A percentile compares a stretch with the other conserved stretches of the same genome.
These are phyloP conservation scores for Alaudala cheleensis DNA, from an alignment of 2,113 vertebrate species.

Conservation along the genomic window DNA sequence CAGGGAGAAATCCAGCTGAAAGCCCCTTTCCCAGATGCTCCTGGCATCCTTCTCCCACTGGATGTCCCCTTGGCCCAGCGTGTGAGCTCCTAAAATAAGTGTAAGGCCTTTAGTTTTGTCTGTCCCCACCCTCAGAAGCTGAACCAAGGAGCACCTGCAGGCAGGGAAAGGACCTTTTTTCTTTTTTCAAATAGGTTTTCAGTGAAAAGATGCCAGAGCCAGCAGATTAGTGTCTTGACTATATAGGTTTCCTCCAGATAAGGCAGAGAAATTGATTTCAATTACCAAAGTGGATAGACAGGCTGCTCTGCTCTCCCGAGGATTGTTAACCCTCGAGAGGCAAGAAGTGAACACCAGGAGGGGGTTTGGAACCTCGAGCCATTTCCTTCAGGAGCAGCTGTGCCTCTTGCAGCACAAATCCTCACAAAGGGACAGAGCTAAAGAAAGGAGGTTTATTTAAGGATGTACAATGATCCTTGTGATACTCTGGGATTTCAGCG, in stretches of 20 bases:
- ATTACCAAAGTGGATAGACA: conserved; percentile 78
- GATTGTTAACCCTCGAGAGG: conserved; percentile 70
- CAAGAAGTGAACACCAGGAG: background rate
- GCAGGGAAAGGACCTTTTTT: background rate
- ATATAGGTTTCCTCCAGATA: conserved; percentile 83
- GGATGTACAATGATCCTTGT: conserved; percentile 55
- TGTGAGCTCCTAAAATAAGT: background rate
- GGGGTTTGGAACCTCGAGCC: background rate
- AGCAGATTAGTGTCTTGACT: conserved; percentile 79
- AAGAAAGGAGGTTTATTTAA: conserved; percentile 54
- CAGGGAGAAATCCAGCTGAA: background rate
- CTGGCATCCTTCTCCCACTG: background rate
- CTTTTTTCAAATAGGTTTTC: conserved; percentile 60
- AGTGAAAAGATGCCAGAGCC: conserved; percentile 73
- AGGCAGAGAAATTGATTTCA: conserved; percentile 85
- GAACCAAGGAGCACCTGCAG: background rate
- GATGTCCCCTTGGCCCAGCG: background rate
- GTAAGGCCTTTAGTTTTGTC: background rate
- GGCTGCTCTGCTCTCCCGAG: conserved; percentile 48
- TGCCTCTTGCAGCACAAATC: conserved; percentile 5
- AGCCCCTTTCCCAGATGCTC: background rate
- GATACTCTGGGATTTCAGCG: conserved; percentile 55
- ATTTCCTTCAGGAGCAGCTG: background rate
- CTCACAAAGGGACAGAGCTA: conserved; percentile 26
- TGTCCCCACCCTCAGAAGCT: background rate